Base-by-base conservation (phyloP, 2,888 invertebrate species). In the Torymus texanus region DNA sequence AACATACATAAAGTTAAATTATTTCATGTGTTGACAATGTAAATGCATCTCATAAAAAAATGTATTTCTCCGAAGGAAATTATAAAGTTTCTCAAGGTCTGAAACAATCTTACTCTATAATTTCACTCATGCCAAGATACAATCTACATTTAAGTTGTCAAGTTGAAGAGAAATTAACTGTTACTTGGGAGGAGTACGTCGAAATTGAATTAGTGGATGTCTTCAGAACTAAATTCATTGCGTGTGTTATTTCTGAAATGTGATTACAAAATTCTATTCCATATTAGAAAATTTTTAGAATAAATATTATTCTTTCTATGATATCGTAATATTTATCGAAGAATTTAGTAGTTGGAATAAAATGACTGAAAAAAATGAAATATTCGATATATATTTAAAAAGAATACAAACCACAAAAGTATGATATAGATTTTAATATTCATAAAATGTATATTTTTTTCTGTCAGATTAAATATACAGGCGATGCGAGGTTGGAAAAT, bases 61-160 rank as follows among this genome's bases (percentile, higher is more conserved):
- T 24, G 24, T 24, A 41, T 41, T 41, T 41, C 41, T 41, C 8
- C 41, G 41, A 41, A 41, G 41, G 56, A 0, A 62, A 70, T 41
- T 41, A 16, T 24, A 29, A 70, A 76, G 8, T 56, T 50, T 24
- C 53, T 50, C 13, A 56, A 70, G 18, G 53, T 53, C 8, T n/a
- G 53, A 14, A 55, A 70, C 21, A 18, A 50, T 67, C 21, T 70
- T 29, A 56, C 68, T 68, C 41, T 62, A 70, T 70, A 50, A 76
- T 75, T 68, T 67, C 16, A 68, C 55, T 53, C 29, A 61, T 18
- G 21, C 61, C 18, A 68, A 70, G 70, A 62, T 62, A 63, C 63
- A 76, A 76, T 76, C 63, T 76, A 76, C 41, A 62, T 76, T 62
- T 56, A 62, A 62, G 21, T 70, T 62, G 63, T 70, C 63, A 56